Conservation (phyloP, 2,888 invertebrate species). For the Candidula unifasciata region DNA sequence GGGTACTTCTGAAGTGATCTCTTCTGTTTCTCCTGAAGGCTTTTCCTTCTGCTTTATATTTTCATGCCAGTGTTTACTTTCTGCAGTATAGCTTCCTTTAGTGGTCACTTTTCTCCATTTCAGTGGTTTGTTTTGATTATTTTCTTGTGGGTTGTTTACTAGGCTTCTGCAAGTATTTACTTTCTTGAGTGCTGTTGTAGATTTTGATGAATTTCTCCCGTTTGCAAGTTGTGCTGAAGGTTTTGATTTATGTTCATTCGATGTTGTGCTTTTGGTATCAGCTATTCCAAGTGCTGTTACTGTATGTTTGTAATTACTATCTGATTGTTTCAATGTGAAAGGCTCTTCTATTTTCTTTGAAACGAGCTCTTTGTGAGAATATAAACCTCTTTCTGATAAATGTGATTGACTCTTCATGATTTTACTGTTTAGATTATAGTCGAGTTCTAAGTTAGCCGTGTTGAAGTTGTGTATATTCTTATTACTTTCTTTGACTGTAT, state of each 20-base stretch:
- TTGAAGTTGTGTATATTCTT: too few relatives aligned
- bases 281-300: slow-evolving; percentile 28
- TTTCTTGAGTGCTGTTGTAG: slow-evolving; percentile 38
- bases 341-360: slow-evolving; percentile 32
- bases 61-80: slow-evolving; percentile 61
- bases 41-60: background rate
- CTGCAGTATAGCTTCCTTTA: slow-evolving; percentile 61
- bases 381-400: background rate
- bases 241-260: background rate
- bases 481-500: too few relatives aligned
- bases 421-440: too few relatives aligned
- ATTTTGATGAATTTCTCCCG: slow-evolving; percentile 48
- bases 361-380: background rate
- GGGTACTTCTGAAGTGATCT: background rate
- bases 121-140: slow-evolving; percentile 22
- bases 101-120: slow-evolving; percentile 53
- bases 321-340: slow-evolving; percentile 38
- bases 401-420: too few relatives aligned
- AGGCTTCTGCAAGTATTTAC: background rate
- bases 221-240: background rate
- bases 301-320: background rate
- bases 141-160: background rate
- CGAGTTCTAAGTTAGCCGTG: too few relatives aligned
- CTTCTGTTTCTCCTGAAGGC: background rate
- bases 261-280: slow-evolving; percentile 4